Conservation (phyloP, 2,888 invertebrate genomes). For the Caenorhabditis becei region DNA sequence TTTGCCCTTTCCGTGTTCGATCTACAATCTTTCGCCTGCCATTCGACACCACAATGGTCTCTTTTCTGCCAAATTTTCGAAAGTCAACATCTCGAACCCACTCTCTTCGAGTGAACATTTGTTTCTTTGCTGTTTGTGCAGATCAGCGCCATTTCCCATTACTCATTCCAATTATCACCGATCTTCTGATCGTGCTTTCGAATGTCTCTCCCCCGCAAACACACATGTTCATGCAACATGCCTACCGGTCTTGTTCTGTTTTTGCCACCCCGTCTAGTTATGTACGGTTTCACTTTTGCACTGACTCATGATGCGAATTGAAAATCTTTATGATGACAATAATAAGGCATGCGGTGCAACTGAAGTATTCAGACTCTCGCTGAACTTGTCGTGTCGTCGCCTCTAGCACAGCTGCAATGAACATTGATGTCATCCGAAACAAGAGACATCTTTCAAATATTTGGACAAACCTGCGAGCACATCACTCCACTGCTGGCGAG, state of each 20-base stretch:
- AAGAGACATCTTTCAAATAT: conserved; percentile 17
- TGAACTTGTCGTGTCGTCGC: neutral
- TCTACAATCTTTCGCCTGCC: conserved; percentile 3
- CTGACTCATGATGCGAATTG: conserved; percentile 14
- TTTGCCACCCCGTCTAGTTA: neutral
- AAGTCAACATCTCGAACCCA: neutral
- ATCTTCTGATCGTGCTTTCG: neutral
- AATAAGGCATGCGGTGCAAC: neutral
- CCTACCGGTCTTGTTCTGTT: neutral
- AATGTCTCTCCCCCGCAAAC: conserved; percentile 5
- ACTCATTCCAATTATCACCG: conserved; percentile 27
- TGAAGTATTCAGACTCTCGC: neutral
- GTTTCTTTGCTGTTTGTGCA: conserved; percentile 7
- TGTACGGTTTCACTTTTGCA: neutral
- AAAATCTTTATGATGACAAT: conserved; percentile 14
- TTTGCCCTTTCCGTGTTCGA: neutral
- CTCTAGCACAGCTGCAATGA: conserved; percentile 28
- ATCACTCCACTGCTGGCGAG: conserved; percentile 41
- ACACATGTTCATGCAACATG: neutral
- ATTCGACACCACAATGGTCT: conserved; percentile 17
- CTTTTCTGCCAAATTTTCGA: conserved; percentile 1
- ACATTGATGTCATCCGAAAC: conserved; percentile 7
- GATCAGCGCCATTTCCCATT: conserved; percentile 6
- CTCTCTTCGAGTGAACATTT: conserved; percentile 1
- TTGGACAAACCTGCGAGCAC: conserved; percentile 49